Evolutionary conservation across 1,140 invertebrate genomes (phyloP), one percentile per base, ranked within the genome.

Genomic region (Brachystomella parvula): DNA sequence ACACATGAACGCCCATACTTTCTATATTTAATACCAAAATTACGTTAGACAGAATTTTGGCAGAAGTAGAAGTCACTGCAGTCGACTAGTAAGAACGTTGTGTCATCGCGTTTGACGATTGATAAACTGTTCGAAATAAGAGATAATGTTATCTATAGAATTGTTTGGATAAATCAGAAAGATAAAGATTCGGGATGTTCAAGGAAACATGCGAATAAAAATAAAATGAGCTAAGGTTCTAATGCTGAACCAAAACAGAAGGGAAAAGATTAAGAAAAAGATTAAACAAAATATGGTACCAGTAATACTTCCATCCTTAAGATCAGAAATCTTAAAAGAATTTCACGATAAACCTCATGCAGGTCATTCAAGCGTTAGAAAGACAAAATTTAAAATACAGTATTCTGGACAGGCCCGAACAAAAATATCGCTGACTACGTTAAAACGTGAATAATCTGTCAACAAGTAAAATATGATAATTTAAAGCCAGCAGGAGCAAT

Each of bases 361-460:
- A 0, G 66, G 71, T 6, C 71, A 74, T 39, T 21, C 64, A 17
- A 65, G 69, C 21, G 47, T 63, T 39, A 53, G 31, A 28, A 61
- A 64, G 33, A 73, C 71, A 12, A 9, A 31, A 19, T 33, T 56
- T 33, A 33, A 26, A 21, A 63, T 72, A n/a, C 39, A 47, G 59
- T 61, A 28, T 67, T 65, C 31, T 74, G 73, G 72, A 3, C 57
- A 15, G 47, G 35, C 3, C 63, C 73, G 63, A 53, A 60, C 33
- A 66, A 62, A 39, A 58, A 69, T 44, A 59, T 73, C 21, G 39
- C 26, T 32, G 31, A 69, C 12, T 73, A 71, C 53, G 64, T 69
- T 1, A 53, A 49, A 29, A 44, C 56, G 30, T 73, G 73, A 58
- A 24, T 57, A 3, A 21, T 35, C 17, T 74, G 73, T 65, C 69